Base-by-base conservation (phyloP, 2,888 invertebrate species). In the Diaprepes abbreviatus region DNA sequence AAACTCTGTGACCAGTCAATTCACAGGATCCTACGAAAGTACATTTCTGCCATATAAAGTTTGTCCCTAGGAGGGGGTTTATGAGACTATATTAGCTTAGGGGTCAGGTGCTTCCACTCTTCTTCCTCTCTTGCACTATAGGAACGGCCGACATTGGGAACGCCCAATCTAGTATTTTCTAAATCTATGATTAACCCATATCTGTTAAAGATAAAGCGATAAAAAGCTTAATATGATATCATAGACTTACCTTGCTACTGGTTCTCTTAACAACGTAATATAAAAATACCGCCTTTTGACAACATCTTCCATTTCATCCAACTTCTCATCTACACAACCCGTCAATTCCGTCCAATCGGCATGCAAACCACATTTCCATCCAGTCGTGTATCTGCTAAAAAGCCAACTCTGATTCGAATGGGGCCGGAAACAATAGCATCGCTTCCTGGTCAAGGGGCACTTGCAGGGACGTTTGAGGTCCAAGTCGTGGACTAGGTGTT, bases 301-400 rank as follows among this genome's bases (percentile, higher is more conserved):
- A 80, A 83, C 80, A 3, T 93, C 94, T 84, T 98, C 97, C 81
- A 94, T 92, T 83, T 94, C 92, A 84, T 97, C 95, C 80, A 98
- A 87, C 80, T 94, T 95, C 21, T 92, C 90, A 81, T 97, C 95
- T 36, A 97, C 97, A 84, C 97, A 97, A 76, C 89, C 89, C 7
- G 95, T 96, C 75, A 99, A 85, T 86, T 99, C 98, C 1, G 98
- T 98, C 93, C 96, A 98, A 86, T 98, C 98, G 21, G 98, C 97
- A 83, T 98, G 98, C 50, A 99, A 88, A 59, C 99, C 99, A 85
- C 99, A 99, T 81, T 94, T 94, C 97, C 97, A 97, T 75, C 97
- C 97, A 21, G 96, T 97, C 57, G 97, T 96, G 86, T 96, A 97
- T 80, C 97, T 90, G 82, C 96, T 97, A 86, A 99, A 98, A 75